Evolutionary conservation across 2,888 invertebrate species (phyloP).

Genomic region (Abrostola triplasia): DNA sequence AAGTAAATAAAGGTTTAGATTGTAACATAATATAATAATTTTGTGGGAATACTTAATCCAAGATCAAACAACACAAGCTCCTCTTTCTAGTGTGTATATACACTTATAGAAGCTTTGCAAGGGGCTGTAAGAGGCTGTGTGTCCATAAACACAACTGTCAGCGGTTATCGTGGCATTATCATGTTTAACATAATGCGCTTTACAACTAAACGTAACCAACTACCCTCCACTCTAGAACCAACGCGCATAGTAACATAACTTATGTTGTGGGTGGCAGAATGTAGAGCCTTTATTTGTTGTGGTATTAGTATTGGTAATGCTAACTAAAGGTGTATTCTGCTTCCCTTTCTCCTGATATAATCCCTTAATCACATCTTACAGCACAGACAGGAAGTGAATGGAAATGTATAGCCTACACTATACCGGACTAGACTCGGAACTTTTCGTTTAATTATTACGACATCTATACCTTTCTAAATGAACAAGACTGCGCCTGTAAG

Average conservation of each 20-base stretch:
- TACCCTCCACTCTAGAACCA: neutral
- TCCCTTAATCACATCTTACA: slow-evolving; percentile 29
- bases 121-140: neutral
- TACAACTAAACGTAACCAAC: neutral
- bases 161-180: neutral
- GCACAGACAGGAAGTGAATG: slow-evolving; percentile 35
- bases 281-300: neutral
- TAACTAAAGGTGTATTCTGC: slow-evolving; percentile 7
- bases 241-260: neutral
- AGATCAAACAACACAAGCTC: no score
- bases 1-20: no score
- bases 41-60: no score
- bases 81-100: no score
- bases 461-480: no score
- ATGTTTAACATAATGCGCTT: neutral
- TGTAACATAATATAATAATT: no score
- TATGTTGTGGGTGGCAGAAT: neutral
- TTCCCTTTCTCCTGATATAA: slow-evolving; percentile 30
- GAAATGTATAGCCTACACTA: slow-evolving; percentile 17
- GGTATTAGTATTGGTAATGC: neutral
- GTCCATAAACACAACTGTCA: neutral
- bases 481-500: no score
- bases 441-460: no score
- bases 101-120: neutral
- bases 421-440: slow-evolving; percentile 8